These are phyloP conservation scores for Augiades crinisus DNA, from an alignment of 2,888 invertebrate species.

Conservation along the genomic window DNA sequence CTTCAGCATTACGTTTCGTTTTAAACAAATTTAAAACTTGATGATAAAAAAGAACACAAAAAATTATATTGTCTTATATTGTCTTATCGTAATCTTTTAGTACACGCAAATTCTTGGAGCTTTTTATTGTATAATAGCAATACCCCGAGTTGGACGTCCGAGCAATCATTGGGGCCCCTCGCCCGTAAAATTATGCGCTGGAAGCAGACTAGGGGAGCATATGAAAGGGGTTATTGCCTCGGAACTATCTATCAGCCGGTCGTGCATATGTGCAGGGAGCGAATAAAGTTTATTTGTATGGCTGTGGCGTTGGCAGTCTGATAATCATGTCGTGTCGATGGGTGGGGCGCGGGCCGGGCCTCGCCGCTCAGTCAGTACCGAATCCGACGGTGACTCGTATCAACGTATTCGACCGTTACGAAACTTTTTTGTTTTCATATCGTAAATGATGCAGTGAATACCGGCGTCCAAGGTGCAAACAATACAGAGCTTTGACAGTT, in stretches of 20 bases:
- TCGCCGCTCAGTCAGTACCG: constrained; percentile 63
- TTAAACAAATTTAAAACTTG: no score
- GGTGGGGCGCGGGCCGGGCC: constrained; percentile 65
- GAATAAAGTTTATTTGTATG: constrained; percentile 79
- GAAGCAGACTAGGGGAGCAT: constrained; percentile 66
- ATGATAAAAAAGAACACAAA: no score
- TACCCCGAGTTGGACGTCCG: constrained; percentile 32
- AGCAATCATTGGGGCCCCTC: constrained; percentile 66
- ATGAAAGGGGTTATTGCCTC: constrained; percentile 76
- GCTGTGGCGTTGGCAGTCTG: constrained; percentile 60
- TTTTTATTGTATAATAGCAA: background rate
- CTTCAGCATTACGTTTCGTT: background rate
- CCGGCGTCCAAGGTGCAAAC: constrained; percentile 12
- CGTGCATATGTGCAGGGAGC: constrained; percentile 70
- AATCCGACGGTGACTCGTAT: constrained; percentile 52
- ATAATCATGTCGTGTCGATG: constrained; percentile 67
- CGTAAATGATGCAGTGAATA: constrained; percentile 18
- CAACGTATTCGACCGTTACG: constrained; percentile 35
- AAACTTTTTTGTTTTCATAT: constrained; percentile 11
- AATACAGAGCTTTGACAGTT: constrained; percentile 11
- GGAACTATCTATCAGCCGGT: constrained; percentile 61
- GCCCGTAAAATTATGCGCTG: constrained; percentile 74
- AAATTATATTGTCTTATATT: no score
- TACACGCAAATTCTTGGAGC: background rate
- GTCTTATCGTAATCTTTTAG: no score